Evolutionary conservation across 2,113 vertebrate species (phyloP).

Genomic region (Papio anubis): DNA sequence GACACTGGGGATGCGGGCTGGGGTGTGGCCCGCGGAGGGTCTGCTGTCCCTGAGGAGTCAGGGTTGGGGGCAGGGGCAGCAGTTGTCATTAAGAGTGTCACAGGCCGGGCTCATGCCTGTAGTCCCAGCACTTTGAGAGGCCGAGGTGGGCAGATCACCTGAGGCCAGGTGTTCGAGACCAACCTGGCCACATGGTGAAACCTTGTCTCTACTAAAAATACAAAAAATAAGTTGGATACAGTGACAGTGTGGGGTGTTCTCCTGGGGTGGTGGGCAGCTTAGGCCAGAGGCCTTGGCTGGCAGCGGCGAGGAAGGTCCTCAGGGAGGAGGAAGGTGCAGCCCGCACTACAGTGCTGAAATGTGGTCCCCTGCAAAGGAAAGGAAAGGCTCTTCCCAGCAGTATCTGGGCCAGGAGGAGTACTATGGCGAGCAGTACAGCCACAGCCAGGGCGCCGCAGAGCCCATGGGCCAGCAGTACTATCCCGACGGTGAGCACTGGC

Average conservation of each 20-base stretch:
- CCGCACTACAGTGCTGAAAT: no score
- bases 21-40: background rate
- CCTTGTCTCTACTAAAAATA: no score
- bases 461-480: conserved; percentile 96
- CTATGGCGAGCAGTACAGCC: conserved; percentile 95
- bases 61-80: fast-evolving
- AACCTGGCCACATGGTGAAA: no score
- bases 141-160: no score
- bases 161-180: no score
- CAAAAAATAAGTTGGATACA: no score
- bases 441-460: conserved; percentile 92
- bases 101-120: no score
- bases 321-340: no score
- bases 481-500: conserved; percentile 90
- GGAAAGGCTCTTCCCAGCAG: conserved; percentile 95
- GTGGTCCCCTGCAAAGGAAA: conserved; percentile 81
- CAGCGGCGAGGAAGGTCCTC: no score
- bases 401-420: conserved; percentile 97
- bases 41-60: fast-evolving
- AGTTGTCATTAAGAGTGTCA: background rate
- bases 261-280: no score
- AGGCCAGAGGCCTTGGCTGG: background rate
- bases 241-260: background rate
- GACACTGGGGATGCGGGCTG: fast-evolving
- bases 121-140: no score